Conservation (phyloP, 2,113 vertebrate genomes). For the Stercorarius parasiticus region DNA sequence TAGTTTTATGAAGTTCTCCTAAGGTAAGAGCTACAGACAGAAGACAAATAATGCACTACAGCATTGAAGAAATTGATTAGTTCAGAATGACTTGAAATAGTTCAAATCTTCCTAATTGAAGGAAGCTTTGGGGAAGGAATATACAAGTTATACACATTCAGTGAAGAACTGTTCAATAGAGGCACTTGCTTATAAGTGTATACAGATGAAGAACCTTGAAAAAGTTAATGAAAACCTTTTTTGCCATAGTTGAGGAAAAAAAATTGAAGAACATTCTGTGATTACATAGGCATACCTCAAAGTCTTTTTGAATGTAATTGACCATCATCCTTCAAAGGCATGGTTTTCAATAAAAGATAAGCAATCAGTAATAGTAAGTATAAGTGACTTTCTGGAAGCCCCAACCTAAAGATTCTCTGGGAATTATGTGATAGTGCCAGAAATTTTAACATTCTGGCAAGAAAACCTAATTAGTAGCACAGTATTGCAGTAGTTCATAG, state of each 20-base stretch:
- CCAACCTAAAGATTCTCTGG: neutral
- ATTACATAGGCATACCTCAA: neutral
- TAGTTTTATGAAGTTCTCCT: neutral
- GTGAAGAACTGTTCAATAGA: neutral
- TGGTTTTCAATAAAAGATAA: neutral
- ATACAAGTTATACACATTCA: neutral
- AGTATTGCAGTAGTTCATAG: neutral
- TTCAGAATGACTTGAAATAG: neutral
- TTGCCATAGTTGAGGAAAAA: neutral
- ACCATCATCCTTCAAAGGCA: neutral
- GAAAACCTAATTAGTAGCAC: slow-evolving; percentile 29
- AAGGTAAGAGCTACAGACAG: neutral
- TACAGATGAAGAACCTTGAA: neutral
- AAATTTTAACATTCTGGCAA: slow-evolving; percentile 27
- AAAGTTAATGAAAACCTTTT: neutral
- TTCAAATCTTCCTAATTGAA: neutral
- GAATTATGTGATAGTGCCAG: neutral
- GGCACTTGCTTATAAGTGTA: neutral
- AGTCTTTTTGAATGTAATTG: neutral
- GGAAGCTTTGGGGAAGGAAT: neutral
- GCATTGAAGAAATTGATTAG: neutral
- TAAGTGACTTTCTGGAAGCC: neutral
- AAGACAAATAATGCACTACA: neutral
- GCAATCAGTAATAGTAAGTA: neutral
- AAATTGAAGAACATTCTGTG: neutral